Conservation (phyloP, 2,113 vertebrate species). For the Quiscalus mexicanus region DNA sequence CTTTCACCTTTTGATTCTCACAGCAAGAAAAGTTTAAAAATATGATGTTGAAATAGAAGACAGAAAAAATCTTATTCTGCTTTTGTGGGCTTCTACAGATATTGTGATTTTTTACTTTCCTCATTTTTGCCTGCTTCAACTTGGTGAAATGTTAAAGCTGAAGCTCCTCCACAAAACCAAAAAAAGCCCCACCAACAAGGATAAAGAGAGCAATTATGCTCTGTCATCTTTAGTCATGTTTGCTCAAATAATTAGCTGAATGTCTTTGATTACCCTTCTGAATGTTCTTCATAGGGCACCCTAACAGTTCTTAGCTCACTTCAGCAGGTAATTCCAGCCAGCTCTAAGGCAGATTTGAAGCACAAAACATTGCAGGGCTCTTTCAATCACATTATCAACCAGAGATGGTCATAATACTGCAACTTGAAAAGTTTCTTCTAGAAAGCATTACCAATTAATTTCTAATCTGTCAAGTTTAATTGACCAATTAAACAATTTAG, state of each 20-base stretch:
- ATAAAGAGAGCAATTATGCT: not conserved
- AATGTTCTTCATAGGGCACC: not conserved
- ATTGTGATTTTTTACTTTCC: not conserved
- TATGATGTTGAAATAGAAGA: not conserved
- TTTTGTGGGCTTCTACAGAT: not conserved
- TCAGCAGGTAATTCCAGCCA: not conserved
- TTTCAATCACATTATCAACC: not conserved
- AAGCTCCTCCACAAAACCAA: not conserved
- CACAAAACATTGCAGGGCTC: not conserved
- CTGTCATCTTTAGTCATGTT: not conserved
- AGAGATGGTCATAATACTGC: not conserved
- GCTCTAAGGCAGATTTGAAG: not conserved
- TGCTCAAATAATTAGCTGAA: not conserved
- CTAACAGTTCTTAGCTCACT: not conserved
- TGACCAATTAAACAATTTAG: not conserved
- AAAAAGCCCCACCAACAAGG: rapidly evolving
- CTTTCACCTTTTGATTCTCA: not conserved
- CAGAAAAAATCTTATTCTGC: not conserved
- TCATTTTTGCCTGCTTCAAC: not conserved
- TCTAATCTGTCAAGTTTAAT: not conserved
- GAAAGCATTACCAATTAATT: not conserved
- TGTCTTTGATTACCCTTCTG: not conserved
- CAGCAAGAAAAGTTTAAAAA: not conserved
- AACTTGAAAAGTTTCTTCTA: not conserved
- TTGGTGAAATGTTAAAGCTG: not conserved